Percentiles rank a stretch among this genome's conserved stretches.
Conservation (phyloP, 2,113 vertebrate species). For the Hoplias malabaricus region DNA sequence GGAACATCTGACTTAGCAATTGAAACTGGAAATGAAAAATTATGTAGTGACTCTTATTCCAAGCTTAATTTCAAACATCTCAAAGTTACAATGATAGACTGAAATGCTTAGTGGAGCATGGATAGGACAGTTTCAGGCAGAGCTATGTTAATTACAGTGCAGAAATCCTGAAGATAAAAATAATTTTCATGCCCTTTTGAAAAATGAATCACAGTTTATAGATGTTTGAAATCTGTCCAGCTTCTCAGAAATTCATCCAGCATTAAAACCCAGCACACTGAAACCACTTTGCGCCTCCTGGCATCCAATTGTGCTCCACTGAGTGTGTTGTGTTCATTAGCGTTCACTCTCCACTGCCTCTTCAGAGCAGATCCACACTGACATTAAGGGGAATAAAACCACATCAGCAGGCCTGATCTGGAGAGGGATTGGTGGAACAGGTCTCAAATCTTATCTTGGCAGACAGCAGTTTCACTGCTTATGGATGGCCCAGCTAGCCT, state of each 20-base stretch:
- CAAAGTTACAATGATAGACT: not conserved
- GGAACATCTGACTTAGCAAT: too few species aligned
- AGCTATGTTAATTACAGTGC: not conserved
- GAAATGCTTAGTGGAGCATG: not conserved
- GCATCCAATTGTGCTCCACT: not conserved
- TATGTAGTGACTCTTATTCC: too few species aligned
- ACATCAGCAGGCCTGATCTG: conserved; percentile 78
- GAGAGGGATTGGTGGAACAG: conserved; percentile 75
- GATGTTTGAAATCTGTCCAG: not conserved
- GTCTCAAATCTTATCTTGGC: conserved; percentile 84
- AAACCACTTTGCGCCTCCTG: conserved; percentile 8
- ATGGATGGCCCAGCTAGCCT: conserved; percentile 82
- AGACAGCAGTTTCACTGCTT: conserved; percentile 89
- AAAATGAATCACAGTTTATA: not conserved
- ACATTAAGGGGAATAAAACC: conserved; percentile 74
- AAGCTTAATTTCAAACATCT: not conserved
- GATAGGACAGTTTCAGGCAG: not conserved
- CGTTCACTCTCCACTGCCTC: conserved; percentile 66
- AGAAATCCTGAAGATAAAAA: not conserved
- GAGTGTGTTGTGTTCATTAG: conserved; percentile 61
- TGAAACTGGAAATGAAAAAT: too few species aligned
- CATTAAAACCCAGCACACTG: conserved; percentile 4
- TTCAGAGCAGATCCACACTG: conserved; percentile 71
- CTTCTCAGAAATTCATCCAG: not conserved
- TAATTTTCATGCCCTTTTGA: not conserved